Evolutionary conservation across 1,140 invertebrate species (phyloP), one percentile per base, ranked within the genome.

Genomic region (Panulirus ornatus): DNA sequence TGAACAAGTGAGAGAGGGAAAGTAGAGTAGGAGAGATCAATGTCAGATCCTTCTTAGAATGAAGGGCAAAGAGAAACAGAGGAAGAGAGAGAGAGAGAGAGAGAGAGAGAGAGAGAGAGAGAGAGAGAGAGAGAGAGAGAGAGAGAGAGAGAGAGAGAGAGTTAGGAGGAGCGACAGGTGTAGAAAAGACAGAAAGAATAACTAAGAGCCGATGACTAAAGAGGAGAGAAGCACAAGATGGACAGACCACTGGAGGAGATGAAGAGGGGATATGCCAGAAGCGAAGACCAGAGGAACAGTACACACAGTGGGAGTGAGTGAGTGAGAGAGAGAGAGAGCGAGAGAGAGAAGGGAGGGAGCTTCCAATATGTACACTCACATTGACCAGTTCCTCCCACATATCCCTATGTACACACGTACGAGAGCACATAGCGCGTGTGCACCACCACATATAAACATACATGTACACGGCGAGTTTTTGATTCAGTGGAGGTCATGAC

Each of bases 401-500:
- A 75, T 22, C 75, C 70, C 51, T 30, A 42, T 36, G 30, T 34
- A 87, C 73, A 78, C 34, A 78, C 11, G 34, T n/a, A 19, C 51
- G n/a, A n/a, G n/a, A n/a, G n/a, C n/a, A n/a, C n/a, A n/a, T n/a
- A n/a, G n/a, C n/a, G n/a, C n/a, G n/a, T n/a, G n/a, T n/a, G n/a
- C n/a, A n/a, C n/a, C n/a, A n/a, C 51, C 36, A 76, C 70, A 73
- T 42, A 42, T 19, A 73, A 42, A 76, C 73, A 88, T 47, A 82
- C 42, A 47, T 79, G 86, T 88, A 88, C 86, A 88, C 78, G 58
- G 38, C 86, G 40, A 82, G 51, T 88, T 88, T 88, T 88, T 88
- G 86, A 88, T 88, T 88, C 86, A 88, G 76, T 88, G 86, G 86
- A 88, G 86, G 86, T 88, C 86, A 88, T 88, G 86, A 66, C 30